Percentiles rank a stretch among this genome's conserved stretches.
Evolutionary conservation across 2,113 vertebrate genomes (phyloP).

Genomic region (Suncus etruscus): DNA sequence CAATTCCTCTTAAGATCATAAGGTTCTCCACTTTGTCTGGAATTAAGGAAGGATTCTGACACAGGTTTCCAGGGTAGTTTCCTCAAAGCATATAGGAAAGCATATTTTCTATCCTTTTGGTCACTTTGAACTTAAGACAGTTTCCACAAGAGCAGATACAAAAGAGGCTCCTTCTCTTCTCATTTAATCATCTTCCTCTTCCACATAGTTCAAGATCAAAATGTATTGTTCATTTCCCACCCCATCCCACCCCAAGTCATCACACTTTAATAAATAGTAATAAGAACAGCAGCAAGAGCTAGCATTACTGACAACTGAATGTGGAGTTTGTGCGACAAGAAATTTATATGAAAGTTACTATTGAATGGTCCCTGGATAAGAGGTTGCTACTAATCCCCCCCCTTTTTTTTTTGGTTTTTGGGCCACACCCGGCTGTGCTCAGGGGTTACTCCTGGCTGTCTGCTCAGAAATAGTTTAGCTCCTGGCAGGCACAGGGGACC

Average conservation of each 20-base stretch:
- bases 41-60: neutral
- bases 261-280: neutral
- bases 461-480: too few relatives aligned
- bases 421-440: too few relatives aligned
- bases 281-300: neutral
- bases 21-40: neutral
- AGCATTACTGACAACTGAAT: rapidly evolving
- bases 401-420: too few relatives aligned
- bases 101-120: neutral
- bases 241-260: neutral
- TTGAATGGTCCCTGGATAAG: neutral
- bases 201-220: neutral
- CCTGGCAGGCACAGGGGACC: too few relatives aligned
- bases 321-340: rapidly evolving
- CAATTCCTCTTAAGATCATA: neutral
- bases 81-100: neutral
- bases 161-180: neutral
- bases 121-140: neutral
- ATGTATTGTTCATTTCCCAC: neutral
- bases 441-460: too few relatives aligned
- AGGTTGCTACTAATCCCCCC: neutral
- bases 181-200: neutral
- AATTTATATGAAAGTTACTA: neutral
- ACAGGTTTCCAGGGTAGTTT: neutral
- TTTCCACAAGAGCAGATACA: neutral